Evolutionary conservation across 2,113 vertebrate genomes (phyloP).

Genomic region (Sapajus apella): DNA sequence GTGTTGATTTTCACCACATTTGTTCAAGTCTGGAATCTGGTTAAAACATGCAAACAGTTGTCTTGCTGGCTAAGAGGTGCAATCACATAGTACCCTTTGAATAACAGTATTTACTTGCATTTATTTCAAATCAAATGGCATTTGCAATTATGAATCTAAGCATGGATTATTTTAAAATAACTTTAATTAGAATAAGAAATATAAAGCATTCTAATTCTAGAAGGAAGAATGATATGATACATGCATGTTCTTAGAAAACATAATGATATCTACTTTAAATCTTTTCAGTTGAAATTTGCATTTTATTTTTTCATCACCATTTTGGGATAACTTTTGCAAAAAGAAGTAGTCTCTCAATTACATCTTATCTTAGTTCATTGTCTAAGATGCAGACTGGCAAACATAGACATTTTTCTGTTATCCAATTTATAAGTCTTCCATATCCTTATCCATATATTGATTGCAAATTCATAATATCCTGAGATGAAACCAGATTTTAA

Average conservation of each 20-base stretch:
- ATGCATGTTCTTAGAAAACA: conserved; percentile 60
- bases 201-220: not conserved
- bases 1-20: conserved; percentile 76
- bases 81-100: conserved; percentile 9
- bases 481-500: not conserved
- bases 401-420: not conserved
- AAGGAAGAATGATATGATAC: not conserved
- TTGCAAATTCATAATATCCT: conserved; percentile 5
- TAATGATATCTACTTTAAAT: conserved; percentile 56
- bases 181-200: not conserved
- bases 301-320: conserved; percentile 27
- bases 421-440: not conserved
- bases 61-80: conserved; percentile 23
- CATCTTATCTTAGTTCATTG: not conserved
- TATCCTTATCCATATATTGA: not conserved
- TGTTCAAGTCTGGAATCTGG: conserved; percentile 70
- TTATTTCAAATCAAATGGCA: not conserved
- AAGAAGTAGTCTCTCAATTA: not conserved
- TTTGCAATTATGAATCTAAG: not conserved
- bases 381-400: not conserved
- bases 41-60: conserved; percentile 69
- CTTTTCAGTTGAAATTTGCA: conserved; percentile 8
- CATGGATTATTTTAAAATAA: conserved; percentile 39
- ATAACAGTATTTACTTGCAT: conserved; percentile 16
- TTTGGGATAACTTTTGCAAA: conserved; percentile 30